Evolutionary conservation across 2,113 vertebrate species (phyloP).

Genomic region (Orycteropus afer): DNA sequence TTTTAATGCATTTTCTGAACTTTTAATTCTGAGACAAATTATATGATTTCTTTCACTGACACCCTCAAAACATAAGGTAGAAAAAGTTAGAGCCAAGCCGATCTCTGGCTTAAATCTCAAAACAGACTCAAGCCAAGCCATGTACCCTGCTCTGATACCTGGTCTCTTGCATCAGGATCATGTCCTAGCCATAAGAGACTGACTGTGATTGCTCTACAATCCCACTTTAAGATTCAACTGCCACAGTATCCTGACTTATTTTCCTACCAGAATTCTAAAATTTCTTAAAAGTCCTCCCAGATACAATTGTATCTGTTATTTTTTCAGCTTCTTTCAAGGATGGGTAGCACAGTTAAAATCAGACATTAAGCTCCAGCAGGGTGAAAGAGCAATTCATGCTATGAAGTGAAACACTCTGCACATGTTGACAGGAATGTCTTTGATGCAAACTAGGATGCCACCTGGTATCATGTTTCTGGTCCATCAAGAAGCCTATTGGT

Average conservation of each 20-base stretch:
- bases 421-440: neutral
- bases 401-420: neutral
- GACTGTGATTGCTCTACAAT: neutral
- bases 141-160: neutral
- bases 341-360: neutral
- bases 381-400: neutral
- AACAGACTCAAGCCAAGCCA: neutral
- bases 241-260: neutral
- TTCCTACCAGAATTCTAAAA: neutral
- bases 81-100: neutral
- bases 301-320: neutral
- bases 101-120: neutral
- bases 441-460: neutral
- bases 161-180: neutral
- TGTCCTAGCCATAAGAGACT: neutral
- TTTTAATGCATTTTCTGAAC: neutral
- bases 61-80: neutral
- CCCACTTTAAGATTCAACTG: neutral
- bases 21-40: slow-evolving; percentile 34
- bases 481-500: neutral
- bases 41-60: neutral
- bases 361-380: neutral
- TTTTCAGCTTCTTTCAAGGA: neutral
- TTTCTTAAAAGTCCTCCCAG: neutral
- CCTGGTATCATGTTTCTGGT: slow-evolving; percentile 21